These are phyloP conservation scores for Acleris cristana DNA, from an alignment of 2,888 invertebrate species.

Conservation along the genomic window DNA sequence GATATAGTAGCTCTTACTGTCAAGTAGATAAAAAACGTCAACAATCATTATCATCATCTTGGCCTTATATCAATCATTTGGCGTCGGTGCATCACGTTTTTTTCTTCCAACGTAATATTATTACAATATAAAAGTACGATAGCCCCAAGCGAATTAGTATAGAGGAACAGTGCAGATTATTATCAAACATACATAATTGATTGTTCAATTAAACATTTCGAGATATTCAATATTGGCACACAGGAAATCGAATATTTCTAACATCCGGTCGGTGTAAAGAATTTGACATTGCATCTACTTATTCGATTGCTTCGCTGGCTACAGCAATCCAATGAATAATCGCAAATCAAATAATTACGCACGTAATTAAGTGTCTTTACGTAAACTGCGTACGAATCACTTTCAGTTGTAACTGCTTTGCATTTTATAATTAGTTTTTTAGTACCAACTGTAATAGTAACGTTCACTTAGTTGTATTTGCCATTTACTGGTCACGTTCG, in stretches of 20 bases:
- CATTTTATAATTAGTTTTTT: conserved; percentile 19
- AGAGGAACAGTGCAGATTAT: too few species aligned
- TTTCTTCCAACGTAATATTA: too few species aligned
- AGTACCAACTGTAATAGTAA: neutral
- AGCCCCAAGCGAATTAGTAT: too few species aligned
- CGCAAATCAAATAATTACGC: conserved; percentile 30
- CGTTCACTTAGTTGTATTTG: neutral
- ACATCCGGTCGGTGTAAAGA: conserved; percentile 9
- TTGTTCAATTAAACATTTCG: too few species aligned
- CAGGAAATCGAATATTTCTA: neutral
- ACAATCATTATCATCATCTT: too few species aligned
- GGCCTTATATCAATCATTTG: too few species aligned
- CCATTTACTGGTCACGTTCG: too few species aligned
- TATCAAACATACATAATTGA: too few species aligned
- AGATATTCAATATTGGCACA: neutral
- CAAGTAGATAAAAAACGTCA: too few species aligned
- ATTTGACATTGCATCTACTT: conserved; percentile 25
- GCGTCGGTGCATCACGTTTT: too few species aligned
- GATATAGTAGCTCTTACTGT: too few species aligned
- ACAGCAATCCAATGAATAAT: conserved; percentile 7
- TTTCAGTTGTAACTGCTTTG: conserved; percentile 26
- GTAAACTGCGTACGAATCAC: conserved; percentile 23
- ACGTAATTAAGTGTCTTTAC: conserved; percentile 28
- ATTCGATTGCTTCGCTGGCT: conserved; percentile 13
- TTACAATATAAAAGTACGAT: too few species aligned